A percentile compares a stretch with the other conserved stretches of the same genome.
These are phyloP conservation scores for Scaptomyza hsui DNA, from an alignment of 1,140 invertebrate genomes.

Conservation along the genomic window DNA sequence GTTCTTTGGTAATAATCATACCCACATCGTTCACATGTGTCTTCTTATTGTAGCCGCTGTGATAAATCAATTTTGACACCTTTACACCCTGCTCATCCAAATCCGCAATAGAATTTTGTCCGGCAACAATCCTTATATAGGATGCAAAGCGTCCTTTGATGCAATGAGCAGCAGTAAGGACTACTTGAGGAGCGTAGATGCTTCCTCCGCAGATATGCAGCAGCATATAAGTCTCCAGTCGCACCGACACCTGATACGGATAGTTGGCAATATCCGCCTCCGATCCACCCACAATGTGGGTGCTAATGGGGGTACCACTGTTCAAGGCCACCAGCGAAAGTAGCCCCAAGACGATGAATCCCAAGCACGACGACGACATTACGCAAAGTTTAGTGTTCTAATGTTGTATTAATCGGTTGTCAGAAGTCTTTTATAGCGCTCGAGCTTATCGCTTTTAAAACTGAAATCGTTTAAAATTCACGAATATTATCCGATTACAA, in stretches of 20 bases:
- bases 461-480: constrained; percentile 37
- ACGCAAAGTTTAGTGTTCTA: not conserved
- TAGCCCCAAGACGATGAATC: constrained; percentile 43
- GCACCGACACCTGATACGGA: constrained; percentile 70
- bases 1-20: constrained; percentile 63
- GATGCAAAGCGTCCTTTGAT: constrained; percentile 74
- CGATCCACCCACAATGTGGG: constrained; percentile 60
- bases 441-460: constrained; percentile 26
- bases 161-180: constrained; percentile 87
- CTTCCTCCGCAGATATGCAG: constrained; percentile 69
- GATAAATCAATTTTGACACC: constrained; percentile 63
- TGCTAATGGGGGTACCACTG: constrained; percentile 45
- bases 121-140: constrained; percentile 60
- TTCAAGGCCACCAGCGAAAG: constrained; percentile 24
- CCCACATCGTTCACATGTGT: constrained; percentile 80
- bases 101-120: constrained; percentile 68
- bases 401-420: constrained; percentile 4
- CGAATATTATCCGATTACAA: constrained; percentile 33
- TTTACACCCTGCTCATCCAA: constrained; percentile 64
- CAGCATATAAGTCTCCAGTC: constrained; percentile 68
- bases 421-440: constrained; percentile 21
- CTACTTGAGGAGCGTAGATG: constrained; percentile 85
- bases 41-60: constrained; percentile 62
- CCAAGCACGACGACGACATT: constrained; percentile 47
- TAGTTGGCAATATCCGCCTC: constrained; percentile 57